Evolutionary conservation across 2,113 vertebrate species (phyloP).

Genomic region (Orycteropus afer): DNA sequence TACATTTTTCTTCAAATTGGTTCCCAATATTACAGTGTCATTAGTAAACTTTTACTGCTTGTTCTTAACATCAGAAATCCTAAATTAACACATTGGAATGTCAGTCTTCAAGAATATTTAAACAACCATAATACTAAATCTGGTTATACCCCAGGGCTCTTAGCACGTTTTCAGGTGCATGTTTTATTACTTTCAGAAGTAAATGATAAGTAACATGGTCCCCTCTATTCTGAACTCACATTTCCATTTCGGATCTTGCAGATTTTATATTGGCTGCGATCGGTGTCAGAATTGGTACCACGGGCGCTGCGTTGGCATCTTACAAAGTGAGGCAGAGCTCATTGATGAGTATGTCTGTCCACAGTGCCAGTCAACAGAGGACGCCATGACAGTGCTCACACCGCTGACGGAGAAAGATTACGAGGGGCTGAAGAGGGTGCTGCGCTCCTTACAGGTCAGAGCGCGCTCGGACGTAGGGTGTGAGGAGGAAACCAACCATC

Average conservation of each 20-base stretch:
- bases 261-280: conserved; percentile 99
- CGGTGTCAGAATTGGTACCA: conserved; percentile 99
- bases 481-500: background rate
- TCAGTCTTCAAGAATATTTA: conserved; percentile 47
- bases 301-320: conserved; percentile 97
- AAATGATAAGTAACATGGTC: background rate
- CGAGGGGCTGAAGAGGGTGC: conserved; percentile 95
- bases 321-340: conserved; percentile 98
- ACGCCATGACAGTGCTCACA: conserved; percentile 98
- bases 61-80: conserved; percentile 67
- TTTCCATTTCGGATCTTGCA: conserved; percentile 83
- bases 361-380: conserved; percentile 98
- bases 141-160: conserved; percentile 29
- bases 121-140: conserved; percentile 50
- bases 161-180: conserved; percentile 72
- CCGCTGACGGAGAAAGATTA: conserved; percentile 98
- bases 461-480: accelerated
- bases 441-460: conserved; percentile 96
- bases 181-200: conserved; percentile 61
- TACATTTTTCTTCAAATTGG: conserved; percentile 65
- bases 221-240: conserved; percentile 65
- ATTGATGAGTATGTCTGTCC: conserved; percentile 99
- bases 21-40: conserved; percentile 58
- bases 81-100: conserved; percentile 64
- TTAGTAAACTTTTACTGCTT: conserved; percentile 59